Evolutionary conservation across 1,140 invertebrate genomes (phyloP).

Genomic region (Aplysia californica): DNA sequence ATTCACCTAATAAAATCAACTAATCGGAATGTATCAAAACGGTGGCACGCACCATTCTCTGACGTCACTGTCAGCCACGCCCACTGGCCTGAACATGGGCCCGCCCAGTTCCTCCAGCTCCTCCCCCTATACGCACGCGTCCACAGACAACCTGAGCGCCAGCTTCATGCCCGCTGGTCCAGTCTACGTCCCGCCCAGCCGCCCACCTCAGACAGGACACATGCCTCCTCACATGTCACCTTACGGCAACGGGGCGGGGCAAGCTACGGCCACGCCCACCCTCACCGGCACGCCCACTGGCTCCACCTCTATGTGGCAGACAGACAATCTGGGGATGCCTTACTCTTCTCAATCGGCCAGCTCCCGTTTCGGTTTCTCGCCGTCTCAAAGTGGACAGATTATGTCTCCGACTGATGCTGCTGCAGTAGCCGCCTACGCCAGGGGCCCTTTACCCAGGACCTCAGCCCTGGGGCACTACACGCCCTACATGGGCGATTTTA

Average conservation of each 20-base stretch:
- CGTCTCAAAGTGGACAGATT: constrained; percentile 6
- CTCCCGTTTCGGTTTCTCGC: constrained; percentile 14
- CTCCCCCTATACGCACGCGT: constrained; percentile 17
- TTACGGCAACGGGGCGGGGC: background rate
- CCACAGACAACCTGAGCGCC: background rate
- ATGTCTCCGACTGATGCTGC: constrained; percentile 15
- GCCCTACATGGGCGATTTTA: constrained; percentile 26
- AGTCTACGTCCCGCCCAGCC: constrained; percentile 20
- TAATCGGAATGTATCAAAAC: constrained; percentile 23
- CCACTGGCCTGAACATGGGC: background rate
- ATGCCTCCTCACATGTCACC: constrained; percentile 8
- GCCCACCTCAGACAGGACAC: background rate
- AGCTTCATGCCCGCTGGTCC: constrained; percentile 19
- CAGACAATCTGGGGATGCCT: constrained; percentile 8
- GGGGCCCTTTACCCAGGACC: background rate
- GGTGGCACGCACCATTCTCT: constrained; percentile 7
- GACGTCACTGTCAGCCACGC: background rate
- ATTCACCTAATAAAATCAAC: too few species aligned
- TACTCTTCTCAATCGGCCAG: background rate
- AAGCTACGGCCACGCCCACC: background rate
- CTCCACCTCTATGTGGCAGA: constrained; percentile 25
- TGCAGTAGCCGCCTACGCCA: constrained; percentile 2
- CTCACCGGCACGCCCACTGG: constrained; percentile 13
- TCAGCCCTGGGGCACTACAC: background rate
- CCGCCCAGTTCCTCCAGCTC: constrained; percentile 4